phyloP scores from a whole-genome alignment of 2,888 invertebrate species.

The Oxystoma pomonae region DNA sequence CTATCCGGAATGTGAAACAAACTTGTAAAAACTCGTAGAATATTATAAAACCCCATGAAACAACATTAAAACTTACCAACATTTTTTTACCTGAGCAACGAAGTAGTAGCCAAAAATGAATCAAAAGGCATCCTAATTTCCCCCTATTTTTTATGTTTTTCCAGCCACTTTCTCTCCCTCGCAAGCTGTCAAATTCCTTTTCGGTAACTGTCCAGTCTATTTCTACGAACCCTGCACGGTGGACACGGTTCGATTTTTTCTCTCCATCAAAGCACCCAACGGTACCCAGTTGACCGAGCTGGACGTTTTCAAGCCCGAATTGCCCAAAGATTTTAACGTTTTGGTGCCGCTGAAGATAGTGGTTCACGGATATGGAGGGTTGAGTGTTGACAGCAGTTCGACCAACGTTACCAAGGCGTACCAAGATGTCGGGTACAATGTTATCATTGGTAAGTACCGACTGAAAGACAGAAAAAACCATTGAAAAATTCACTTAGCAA shows the following conservation, averaged over 20 bases:
- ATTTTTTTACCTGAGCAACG: too few species aligned
- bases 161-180: neutral
- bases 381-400: conserved; percentile 41
- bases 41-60: too few species aligned
- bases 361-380: conserved; percentile 48
- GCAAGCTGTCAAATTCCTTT: conserved; percentile 15
- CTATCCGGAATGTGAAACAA: too few species aligned
- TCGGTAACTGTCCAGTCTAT: conserved; percentile 39
- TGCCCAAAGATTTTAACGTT: conserved; percentile 34
- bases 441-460: conserved; percentile 37
- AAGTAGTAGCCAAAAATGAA: too few species aligned
- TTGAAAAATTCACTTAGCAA: too few species aligned
- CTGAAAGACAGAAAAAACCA: too few species aligned
- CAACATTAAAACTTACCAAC: too few species aligned
- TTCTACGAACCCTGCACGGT: conserved; percentile 44
- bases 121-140: too few species aligned
- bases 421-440: conserved; percentile 38
- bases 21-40: too few species aligned
- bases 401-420: conserved; percentile 40
- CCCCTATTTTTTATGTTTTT: too few species aligned
- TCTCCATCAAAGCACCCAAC: conserved; percentile 33
- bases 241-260: conserved; percentile 41
- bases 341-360: conserved; percentile 39
- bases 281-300: conserved; percentile 28
- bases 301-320: conserved; percentile 37